Conservation (phyloP, 2,888 invertebrate species). For the Leucozona laternaria region DNA sequence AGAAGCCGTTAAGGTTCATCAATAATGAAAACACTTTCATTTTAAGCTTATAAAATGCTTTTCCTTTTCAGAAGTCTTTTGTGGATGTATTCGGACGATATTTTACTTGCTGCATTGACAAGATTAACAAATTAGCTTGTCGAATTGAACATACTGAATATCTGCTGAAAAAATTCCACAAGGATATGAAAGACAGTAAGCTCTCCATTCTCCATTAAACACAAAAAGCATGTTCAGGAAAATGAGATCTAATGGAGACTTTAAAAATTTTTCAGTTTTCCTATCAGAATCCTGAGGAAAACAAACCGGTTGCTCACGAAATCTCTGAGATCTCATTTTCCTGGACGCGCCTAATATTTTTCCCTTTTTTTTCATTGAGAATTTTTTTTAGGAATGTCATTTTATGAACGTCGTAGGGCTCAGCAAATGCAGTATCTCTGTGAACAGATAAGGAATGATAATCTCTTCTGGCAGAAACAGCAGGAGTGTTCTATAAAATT, state of each 20-base stretch:
- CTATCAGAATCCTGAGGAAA: too few species aligned
- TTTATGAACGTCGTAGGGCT: constrained; percentile 76
- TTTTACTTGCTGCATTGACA: constrained; percentile 54
- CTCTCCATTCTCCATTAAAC: neutral
- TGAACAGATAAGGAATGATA: constrained; percentile 71
- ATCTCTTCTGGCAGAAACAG: constrained; percentile 62
- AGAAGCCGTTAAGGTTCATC: constrained; percentile 79
- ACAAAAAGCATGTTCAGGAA: too few species aligned
- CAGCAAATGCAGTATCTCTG: constrained; percentile 77
- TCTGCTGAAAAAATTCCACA: constrained; percentile 65
- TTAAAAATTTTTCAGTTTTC: too few species aligned
- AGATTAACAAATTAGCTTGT: constrained; percentile 60
- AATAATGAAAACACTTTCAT: neutral
- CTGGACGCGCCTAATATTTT: too few species aligned
- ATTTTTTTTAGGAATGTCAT: constrained; percentile 73
- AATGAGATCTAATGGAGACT: too few species aligned
- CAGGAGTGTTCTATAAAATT: constrained; percentile 44
- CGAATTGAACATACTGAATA: constrained; percentile 72
- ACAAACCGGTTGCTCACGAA: too few species aligned
- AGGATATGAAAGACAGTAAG: constrained; percentile 77
- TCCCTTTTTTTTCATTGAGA: neutral
- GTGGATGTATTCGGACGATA: constrained; percentile 63
- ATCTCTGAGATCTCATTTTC: too few species aligned
- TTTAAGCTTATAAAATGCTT: neutral
- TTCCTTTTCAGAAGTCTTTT: constrained; percentile 74